Percentiles rank a stretch among this genome's conserved stretches.
These are phyloP conservation scores for Bradypus variegatus DNA, from an alignment of 2,797 vertebrate species.

Conservation along the genomic window DNA sequence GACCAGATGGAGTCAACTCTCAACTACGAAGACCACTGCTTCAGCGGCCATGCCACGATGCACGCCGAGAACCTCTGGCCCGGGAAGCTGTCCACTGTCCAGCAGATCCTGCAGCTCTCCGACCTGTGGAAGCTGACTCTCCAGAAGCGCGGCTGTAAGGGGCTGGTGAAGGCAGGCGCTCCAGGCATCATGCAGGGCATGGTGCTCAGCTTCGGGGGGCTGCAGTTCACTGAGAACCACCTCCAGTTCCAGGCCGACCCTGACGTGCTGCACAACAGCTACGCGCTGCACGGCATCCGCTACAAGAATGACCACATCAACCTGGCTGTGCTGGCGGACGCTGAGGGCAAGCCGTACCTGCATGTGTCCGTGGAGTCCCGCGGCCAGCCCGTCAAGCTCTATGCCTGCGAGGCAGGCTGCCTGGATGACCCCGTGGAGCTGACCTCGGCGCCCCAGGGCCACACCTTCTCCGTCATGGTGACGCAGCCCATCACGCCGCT, in stretches of 20 bases:
- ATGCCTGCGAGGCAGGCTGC: constrained; percentile 94
- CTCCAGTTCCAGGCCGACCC: constrained; percentile 98
- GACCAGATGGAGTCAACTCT: constrained; percentile 86
- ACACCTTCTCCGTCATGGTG: constrained; percentile 93
- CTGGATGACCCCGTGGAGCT: constrained; percentile 94
- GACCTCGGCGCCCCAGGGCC: constrained; percentile 85
- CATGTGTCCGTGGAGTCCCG: constrained; percentile 90
- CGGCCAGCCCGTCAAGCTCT: constrained; percentile 87
- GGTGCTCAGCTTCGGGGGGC: constrained; percentile 95
- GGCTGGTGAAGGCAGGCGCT: constrained; percentile 85
- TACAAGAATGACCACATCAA: constrained; percentile 92
- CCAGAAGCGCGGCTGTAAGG: constrained; percentile 94
- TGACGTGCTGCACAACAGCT: constrained; percentile 95
- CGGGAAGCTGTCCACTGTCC: constrained; percentile 74
- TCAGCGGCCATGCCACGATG: constrained; percentile 96
- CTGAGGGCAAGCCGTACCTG: constrained; percentile 88
- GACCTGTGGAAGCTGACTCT: constrained; percentile 93
- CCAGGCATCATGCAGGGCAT: constrained; percentile 94
- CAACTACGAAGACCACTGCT: constrained; percentile 96
- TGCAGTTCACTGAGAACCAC: constrained; percentile 98
- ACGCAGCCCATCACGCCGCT: constrained; percentile 94
- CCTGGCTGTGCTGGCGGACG: constrained; percentile 86
- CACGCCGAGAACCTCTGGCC: constrained; percentile 97
- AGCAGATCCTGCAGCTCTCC: constrained; percentile 90
- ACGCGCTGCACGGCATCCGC: constrained; percentile 89